These are phyloP conservation scores for Saimiri boliviensis DNA, from an alignment of 2,113 vertebrate species.

Conservation along the genomic window DNA sequence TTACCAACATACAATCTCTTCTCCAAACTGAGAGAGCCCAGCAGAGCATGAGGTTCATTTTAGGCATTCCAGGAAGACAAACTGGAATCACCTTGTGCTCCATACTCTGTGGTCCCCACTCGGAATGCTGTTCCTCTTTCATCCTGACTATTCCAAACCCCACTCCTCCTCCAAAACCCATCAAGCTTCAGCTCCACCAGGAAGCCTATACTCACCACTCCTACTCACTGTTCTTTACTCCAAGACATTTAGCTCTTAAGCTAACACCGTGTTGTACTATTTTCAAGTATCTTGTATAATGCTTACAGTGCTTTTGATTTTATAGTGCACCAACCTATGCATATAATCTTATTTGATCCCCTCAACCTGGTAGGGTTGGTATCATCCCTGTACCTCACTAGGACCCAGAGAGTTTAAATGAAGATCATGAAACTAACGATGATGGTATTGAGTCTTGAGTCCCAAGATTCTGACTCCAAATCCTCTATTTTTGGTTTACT, in stretches of 20 bases:
- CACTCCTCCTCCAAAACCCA: not conserved
- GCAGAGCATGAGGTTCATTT: not conserved
- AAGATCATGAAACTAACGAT: not conserved
- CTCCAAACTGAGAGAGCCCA: not conserved
- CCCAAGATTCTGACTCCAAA: not conserved
- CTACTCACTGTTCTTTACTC: not conserved
- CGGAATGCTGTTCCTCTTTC: not conserved
- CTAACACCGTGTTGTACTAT: not conserved
- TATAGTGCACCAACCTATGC: not conserved
- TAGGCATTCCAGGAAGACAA: not conserved
- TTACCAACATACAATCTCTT: not conserved
- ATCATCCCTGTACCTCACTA: not conserved
- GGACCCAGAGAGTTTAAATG: not conserved
- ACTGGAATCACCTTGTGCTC: not conserved
- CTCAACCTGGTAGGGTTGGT: not conserved
- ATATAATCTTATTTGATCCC: not conserved
- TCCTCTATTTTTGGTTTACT: not conserved
- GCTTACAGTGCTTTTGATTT: not conserved
- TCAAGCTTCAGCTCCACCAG: not conserved
- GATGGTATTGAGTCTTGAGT: not conserved
- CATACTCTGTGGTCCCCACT: not conserved
- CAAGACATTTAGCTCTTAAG: not conserved
- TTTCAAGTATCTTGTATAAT: not conserved
- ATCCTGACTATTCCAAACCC: not conserved
- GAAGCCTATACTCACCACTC: not conserved